Evolutionary conservation across 2,113 vertebrate species (phyloP).

Genomic region (Gulo gulo): DNA sequence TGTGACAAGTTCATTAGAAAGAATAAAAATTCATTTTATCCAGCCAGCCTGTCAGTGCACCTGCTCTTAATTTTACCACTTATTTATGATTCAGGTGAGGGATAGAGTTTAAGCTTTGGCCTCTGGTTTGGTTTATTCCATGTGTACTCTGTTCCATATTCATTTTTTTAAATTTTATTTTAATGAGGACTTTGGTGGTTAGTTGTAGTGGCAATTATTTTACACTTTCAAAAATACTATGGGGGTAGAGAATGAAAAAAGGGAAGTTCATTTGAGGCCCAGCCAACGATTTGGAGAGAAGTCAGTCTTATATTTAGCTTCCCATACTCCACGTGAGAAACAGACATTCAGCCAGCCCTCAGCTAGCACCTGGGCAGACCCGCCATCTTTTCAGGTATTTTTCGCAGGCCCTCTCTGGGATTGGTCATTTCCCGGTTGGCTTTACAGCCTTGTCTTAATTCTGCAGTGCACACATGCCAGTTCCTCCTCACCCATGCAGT

Average conservation of each 20-base stretch:
- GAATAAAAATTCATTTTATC: neutral
- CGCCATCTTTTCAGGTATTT: neutral
- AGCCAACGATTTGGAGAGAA: neutral
- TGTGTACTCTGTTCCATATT: neutral
- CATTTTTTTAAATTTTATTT: neutral
- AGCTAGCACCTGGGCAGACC: neutral
- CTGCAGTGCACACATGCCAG: neutral
- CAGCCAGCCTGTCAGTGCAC: neutral
- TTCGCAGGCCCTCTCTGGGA: neutral
- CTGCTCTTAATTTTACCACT: neutral
- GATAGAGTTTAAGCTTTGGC: neutral
- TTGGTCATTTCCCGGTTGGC: neutral
- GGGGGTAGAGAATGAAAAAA: conserved; percentile 2
- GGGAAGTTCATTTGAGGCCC: neutral
- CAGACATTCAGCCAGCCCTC: neutral
- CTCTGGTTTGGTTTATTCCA: neutral
- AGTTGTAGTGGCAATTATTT: neutral
- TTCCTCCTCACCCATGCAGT: neutral
- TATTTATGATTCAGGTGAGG: neutral
- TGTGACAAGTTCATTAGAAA: conserved; percentile 48
- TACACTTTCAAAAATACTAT: neutral
- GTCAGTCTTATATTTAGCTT: neutral
- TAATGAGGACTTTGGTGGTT: neutral
- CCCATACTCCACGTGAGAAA: neutral
- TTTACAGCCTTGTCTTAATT: neutral